Evolutionary conservation across 2,113 vertebrate species (phyloP), one percentile per base, ranked within the genome.

Genomic region (Turdus rufiventris): DNA sequence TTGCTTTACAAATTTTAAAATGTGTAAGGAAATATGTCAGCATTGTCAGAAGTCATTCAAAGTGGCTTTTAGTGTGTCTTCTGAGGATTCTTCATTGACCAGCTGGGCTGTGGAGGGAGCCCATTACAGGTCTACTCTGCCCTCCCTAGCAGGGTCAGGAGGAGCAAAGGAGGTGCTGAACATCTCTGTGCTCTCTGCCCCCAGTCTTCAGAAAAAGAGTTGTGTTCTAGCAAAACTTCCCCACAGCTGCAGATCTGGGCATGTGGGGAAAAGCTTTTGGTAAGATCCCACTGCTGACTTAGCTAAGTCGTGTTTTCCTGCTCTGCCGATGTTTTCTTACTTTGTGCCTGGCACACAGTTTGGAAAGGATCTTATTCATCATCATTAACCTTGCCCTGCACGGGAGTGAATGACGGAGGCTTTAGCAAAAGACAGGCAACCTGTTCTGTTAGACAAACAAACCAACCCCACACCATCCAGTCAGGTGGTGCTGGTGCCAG

Each of bases 161-260:
- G 34, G 29, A 40, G 24, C 29, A 25, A 17, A 65, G 62, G 66
- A 76, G 45, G 12, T 29, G 36, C 56, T 45, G 57, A 45, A 6
- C 0, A 0, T 15, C 24, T 40, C 66, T 34, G 3, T 54, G n/a
- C 31, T 48, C 29, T 33, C 38, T 40, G 58, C 2, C 1, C 0
- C 7, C 0, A 2, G 20, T 34, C 23, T 18, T 73, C 8, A 34
- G 51, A 33, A 70, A 24, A 10, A 0, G 19, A 51, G 31, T n/a
- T 26, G 2, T 58, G n/a, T 31, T 77, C 58, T 40, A 33, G 19
- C 16, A 36, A 12, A 89, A 48, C 4, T 9, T 6, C 62, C 34
- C 34, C 16, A 38, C n/a, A 85, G 51, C 28, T 94, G 66, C 66
- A 79, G 16, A 34, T 60, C 33, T 79, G 34, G 67, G 43, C 4